Percentiles rank a stretch among this genome's conserved stretches.
Evolutionary conservation across 1,140 invertebrate genomes (phyloP).

Genomic region (Habropoda laboriosa): DNA sequence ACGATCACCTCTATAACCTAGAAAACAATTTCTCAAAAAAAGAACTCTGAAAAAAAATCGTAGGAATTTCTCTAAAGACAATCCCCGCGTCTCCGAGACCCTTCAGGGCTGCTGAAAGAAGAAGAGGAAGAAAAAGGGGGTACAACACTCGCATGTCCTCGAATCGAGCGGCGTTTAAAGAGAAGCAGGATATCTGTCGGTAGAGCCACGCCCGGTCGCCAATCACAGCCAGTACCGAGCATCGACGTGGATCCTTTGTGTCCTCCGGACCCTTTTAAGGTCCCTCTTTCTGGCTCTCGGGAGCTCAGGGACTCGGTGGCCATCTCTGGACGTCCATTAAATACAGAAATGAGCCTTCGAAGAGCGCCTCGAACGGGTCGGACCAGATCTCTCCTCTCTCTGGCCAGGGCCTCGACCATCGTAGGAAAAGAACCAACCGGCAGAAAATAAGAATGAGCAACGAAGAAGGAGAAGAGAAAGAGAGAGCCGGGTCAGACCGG

Average conservation of each 20-base stretch:
- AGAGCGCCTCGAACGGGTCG: slow-evolving; percentile 75
- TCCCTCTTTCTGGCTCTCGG: slow-evolving; percentile 63
- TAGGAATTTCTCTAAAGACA: not conserved
- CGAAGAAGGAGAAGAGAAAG: slow-evolving; percentile 43
- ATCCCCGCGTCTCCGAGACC: no score
- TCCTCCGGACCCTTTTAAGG: slow-evolving; percentile 68
- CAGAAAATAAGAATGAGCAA: slow-evolving; percentile 43
- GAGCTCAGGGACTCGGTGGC: slow-evolving; percentile 73
- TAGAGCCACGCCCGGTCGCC: slow-evolving; percentile 76
- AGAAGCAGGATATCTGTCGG: slow-evolving; percentile 65
- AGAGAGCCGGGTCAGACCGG: slow-evolving; percentile 76
- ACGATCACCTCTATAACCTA: no score
- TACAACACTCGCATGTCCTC: not conserved
- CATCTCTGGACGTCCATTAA: slow-evolving; percentile 80
- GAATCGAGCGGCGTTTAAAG: slow-evolving; percentile 48
- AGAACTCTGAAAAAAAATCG: no score
- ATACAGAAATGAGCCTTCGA: slow-evolving; percentile 79
- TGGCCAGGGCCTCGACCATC: slow-evolving; percentile 51
- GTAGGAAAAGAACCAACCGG: slow-evolving; percentile 21
- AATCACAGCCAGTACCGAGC: slow-evolving; percentile 72
- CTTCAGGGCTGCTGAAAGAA: no score
- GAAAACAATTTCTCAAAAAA: no score
- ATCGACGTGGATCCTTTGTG: slow-evolving; percentile 78
- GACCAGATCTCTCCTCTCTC: slow-evolving; percentile 70
- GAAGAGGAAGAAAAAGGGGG: not conserved